These are phyloP conservation scores for Misgurnus mizolepis DNA, from an alignment of 2,113 vertebrate species.

Conservation along the genomic window DNA sequence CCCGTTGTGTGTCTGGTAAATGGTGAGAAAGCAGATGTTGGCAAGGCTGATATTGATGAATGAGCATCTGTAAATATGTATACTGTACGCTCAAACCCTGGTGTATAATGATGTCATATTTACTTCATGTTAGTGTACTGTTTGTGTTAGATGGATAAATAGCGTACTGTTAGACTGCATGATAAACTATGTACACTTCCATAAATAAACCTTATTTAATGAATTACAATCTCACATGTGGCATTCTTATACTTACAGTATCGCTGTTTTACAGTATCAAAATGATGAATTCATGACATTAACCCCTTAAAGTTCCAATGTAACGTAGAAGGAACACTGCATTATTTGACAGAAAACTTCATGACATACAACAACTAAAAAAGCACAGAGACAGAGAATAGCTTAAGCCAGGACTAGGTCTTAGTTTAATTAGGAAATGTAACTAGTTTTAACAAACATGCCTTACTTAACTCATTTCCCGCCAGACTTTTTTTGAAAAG, in stretches of 20 bases:
- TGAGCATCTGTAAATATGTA: slow-evolving; percentile 91
- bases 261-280: not conserved
- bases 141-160: slow-evolving; percentile 86
- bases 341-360: no score
- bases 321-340: no score
- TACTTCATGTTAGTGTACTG: slow-evolving; percentile 82
- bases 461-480: no score
- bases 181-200: slow-evolving; percentile 82
- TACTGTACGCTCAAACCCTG: slow-evolving; percentile 77
- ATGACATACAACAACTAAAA: no score
- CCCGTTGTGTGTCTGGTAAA: slow-evolving; percentile 75
- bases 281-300: not conserved
- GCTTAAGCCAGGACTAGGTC: no score
- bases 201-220: slow-evolving; percentile 91
- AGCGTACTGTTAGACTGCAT: slow-evolving; percentile 93
- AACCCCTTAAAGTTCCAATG: no score
- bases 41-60: slow-evolving; percentile 84
- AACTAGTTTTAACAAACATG: no score
- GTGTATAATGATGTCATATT: slow-evolving; percentile 87
- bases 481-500: no score
- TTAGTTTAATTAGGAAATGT: no score
- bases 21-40: slow-evolving; percentile 64
- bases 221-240: slow-evolving; percentile 73
- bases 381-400: no score
- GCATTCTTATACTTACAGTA: slow-evolving; percentile 60